A percentile compares a stretch with the other conserved stretches of the same genome.
Conservation (phyloP, 2,113 vertebrate genomes). For the Brienomyrus brachyistius region DNA sequence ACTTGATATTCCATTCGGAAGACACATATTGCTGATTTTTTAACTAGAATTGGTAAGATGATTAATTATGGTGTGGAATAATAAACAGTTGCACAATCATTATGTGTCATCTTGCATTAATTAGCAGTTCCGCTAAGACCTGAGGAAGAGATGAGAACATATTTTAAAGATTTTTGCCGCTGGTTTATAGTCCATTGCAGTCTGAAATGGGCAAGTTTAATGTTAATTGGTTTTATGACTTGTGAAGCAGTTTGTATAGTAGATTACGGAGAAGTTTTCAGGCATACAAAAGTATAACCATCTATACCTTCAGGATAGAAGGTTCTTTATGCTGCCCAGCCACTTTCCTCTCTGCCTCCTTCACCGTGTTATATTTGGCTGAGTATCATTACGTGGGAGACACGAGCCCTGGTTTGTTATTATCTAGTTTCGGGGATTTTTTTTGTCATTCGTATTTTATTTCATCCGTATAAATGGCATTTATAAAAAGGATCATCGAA, state of each 20-base stretch:
- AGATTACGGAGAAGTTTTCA: not conserved
- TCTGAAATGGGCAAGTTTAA: not conserved
- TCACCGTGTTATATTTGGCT: not conserved
- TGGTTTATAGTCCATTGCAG: not conserved
- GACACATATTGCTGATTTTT: not conserved
- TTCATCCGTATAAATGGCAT: not conserved
- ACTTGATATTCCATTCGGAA: not conserved
- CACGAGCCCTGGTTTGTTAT: not conserved
- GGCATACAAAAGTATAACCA: not conserved
- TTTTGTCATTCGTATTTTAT: not conserved
- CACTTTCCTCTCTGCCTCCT: not conserved
- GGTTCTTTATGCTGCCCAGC: not conserved
- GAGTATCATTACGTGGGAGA: not conserved
- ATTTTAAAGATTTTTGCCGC: not conserved
- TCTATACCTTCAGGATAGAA: not conserved
- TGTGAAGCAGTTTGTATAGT: not conserved
- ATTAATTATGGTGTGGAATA: not conserved
- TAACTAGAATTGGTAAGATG: not conserved
- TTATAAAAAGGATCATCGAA: not conserved
- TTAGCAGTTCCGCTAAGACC: not conserved
- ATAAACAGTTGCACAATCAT: not conserved
- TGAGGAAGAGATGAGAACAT: not conserved
- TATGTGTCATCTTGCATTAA: slow-evolving; percentile 20
- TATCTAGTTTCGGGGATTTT: not conserved
- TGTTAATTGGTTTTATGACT: not conserved